Conservation (phyloP, 2,888 invertebrate species). For the Athalia circularis region DNA sequence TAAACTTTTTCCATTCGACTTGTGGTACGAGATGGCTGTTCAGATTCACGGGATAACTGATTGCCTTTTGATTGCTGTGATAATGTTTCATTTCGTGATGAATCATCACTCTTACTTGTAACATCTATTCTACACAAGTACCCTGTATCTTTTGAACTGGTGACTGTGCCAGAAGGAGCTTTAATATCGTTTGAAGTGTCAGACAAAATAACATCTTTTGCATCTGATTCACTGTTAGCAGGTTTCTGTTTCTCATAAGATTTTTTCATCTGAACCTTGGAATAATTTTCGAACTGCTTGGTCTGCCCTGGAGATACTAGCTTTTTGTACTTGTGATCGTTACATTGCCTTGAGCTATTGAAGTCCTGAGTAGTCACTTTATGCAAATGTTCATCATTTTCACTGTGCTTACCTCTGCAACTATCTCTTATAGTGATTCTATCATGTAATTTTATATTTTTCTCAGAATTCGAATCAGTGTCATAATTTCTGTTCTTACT, state of each 20-base stretch:
- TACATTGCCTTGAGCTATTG: slow-evolving; percentile 56
- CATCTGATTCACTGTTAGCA: slow-evolving; percentile 58
- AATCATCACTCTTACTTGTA: slow-evolving; percentile 49
- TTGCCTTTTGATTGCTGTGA: slow-evolving; percentile 56
- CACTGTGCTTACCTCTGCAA: slow-evolving; percentile 58
- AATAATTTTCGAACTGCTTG: slow-evolving; percentile 49
- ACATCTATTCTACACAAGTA: slow-evolving; percentile 35
- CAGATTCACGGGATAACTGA: slow-evolving; percentile 49
- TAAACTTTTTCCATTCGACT: slow-evolving; percentile 48
- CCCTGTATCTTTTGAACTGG: slow-evolving; percentile 54
- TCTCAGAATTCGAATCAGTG: slow-evolving; percentile 63
- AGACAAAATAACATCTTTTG: slow-evolving; percentile 54
- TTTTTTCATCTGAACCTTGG: slow-evolving; percentile 60
- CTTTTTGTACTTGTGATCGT: slow-evolving; percentile 62
- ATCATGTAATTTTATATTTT: slow-evolving; percentile 56
- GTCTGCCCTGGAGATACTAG: slow-evolving; percentile 51
- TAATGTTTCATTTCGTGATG: slow-evolving; percentile 47
- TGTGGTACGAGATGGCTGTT: slow-evolving; percentile 51
- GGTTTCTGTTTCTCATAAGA: slow-evolving; percentile 62
- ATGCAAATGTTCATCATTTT: slow-evolving; percentile 60
- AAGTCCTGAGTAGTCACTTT: slow-evolving; percentile 61
- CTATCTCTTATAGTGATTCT: slow-evolving; percentile 61
- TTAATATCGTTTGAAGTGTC: slow-evolving; percentile 64
- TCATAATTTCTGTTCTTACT: slow-evolving; percentile 61
- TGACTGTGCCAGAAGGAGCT: slow-evolving; percentile 58